Base-by-base conservation (phyloP, 2,888 invertebrate genomes). In the Drosophila lutescens region DNA sequence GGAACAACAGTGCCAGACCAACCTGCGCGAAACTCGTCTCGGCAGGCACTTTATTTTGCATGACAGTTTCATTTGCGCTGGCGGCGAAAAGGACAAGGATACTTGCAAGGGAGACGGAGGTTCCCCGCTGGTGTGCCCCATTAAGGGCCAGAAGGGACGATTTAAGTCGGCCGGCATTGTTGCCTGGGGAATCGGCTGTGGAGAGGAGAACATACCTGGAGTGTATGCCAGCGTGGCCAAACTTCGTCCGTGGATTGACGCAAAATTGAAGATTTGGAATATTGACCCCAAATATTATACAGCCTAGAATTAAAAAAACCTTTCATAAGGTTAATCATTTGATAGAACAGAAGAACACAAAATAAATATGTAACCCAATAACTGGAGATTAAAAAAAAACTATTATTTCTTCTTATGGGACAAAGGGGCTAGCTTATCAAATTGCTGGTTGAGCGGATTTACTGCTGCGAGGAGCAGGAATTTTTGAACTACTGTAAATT, bases 111-210 rank as follows among this genome's bases (percentile, higher is more conserved):
- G 94, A 4, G 97, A 97, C 88, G 97, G 97, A 0, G 97, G 97
- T 0, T 95, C 96, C 20, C 96, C 97, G 0, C 92, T 97, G 13
- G 95, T 96, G 1, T 97, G 97, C 77, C 95, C 96, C 0, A 92
- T 95, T 53, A 92, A 92, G 66, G 78, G 73, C 0, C 62, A 80
- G 12, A 76, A 77, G 9, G 76, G 79, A 10, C 88, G 88, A n/a
- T 91, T 70, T 46, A 89, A 89, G 59, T 90, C 92, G 26, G 89
- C 90, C 30, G 96, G 96, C 1, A 95, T 96, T 43, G 96, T 97
- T 0, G 95, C 96, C 1, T 97, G 97, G 97, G 97, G 97, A 17
- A 95, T 97, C 75, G 96, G 95, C 0, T 97, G 97, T 82, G 96
- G 96, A 0, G 92, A 92, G 17, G 92, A 93, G 54, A 93, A 93